These are phyloP conservation scores for Drosophila sp. DNA, from an alignment of 1,140 invertebrate species.

Conservation along the genomic window DNA sequence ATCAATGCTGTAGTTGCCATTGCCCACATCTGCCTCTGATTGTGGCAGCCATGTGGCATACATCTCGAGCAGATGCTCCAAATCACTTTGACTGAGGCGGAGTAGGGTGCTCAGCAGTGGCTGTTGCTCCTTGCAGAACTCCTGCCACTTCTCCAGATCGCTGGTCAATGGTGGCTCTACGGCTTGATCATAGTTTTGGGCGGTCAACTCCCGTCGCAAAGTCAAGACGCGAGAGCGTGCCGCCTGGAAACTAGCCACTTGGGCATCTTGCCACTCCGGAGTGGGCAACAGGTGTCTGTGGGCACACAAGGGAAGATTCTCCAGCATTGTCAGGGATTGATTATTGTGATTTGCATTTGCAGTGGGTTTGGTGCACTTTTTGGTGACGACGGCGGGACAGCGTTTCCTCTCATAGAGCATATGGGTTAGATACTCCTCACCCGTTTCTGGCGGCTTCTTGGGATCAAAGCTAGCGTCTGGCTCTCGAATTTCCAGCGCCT, in stretches of 20 bases:
- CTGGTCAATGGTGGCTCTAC: constrained; percentile 64
- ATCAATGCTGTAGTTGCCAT: constrained; percentile 32
- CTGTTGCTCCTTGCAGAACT: constrained; percentile 61
- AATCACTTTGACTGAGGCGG: constrained; percentile 57
- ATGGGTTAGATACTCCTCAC: constrained; percentile 76
- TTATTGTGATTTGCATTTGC: constrained; percentile 32
- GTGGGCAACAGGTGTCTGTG: constrained; percentile 60
- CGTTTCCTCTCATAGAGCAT: constrained; percentile 76
- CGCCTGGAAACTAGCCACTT: constrained; percentile 53
- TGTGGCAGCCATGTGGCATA: constrained; percentile 64
- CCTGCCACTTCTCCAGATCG: constrained; percentile 58
- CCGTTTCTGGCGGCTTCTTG: constrained; percentile 54
- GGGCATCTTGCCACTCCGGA: constrained; percentile 66
- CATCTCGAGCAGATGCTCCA: constrained; percentile 70
- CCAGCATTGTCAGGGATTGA: constrained; percentile 19
- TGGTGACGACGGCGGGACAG: constrained; percentile 74
- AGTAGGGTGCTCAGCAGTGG: constrained; percentile 67
- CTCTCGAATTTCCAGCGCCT: constrained; percentile 72
- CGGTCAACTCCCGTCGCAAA: constrained; percentile 50
- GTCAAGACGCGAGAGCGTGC: constrained; percentile 49
- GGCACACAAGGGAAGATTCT: constrained; percentile 38
- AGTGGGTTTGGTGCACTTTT: constrained; percentile 39
- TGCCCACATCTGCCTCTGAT: constrained; percentile 16
- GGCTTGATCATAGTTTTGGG: constrained; percentile 57
- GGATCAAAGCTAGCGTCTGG: constrained; percentile 74